Base-by-base conservation (phyloP, 2,888 invertebrate species). In the Torymus aiolomorphi region DNA sequence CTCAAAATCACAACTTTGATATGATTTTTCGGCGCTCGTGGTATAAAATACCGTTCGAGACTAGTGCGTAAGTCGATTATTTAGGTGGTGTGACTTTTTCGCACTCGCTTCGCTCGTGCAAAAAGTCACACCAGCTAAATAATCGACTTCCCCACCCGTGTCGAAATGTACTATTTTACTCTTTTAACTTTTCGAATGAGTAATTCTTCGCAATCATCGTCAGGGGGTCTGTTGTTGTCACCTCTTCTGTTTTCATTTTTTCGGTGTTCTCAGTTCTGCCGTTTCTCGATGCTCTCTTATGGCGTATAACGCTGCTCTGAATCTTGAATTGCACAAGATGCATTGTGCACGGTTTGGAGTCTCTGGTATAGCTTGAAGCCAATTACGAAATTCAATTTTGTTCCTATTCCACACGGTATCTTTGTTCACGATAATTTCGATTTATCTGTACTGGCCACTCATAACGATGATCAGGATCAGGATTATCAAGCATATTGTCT, bases 131-230 rank as follows among this genome's bases (percentile, higher is more conserved):
- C n/a, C n/a, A n/a, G n/a, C n/a, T n/a, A n/a, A n/a, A n/a, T n/a
- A n/a, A n/a, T n/a, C n/a, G n/a, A n/a, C n/a, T n/a, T n/a, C n/a
- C n/a, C n/a, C n/a, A n/a, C n/a, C n/a, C n/a, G n/a, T n/a, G n/a
- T n/a, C n/a, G n/a, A n/a, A n/a, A 12, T 12, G 18, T 16, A 65
- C n/a, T 65, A 51, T 16, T 51, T 16, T 51, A 49, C 62, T 62
- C 24, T 31, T 62, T 31, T 12, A 14, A 62, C 62, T 57, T 57
- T 57, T 14, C 57, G 57, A 12, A 5, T n/a, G n/a, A 57, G 0
- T 57, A 14, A 11, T 14, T 57, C n/a, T 57, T 57, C 57, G 14
- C n/a, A n/a, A 57, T 57, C n/a, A 57, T 57, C 57, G 57, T 57
- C n/a, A 12, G 5, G 13, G 57, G 13, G 13, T n/a, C 57, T n/a